Conservation (phyloP, 1,140 invertebrate genomes). For the Drosophila melanica region DNA sequence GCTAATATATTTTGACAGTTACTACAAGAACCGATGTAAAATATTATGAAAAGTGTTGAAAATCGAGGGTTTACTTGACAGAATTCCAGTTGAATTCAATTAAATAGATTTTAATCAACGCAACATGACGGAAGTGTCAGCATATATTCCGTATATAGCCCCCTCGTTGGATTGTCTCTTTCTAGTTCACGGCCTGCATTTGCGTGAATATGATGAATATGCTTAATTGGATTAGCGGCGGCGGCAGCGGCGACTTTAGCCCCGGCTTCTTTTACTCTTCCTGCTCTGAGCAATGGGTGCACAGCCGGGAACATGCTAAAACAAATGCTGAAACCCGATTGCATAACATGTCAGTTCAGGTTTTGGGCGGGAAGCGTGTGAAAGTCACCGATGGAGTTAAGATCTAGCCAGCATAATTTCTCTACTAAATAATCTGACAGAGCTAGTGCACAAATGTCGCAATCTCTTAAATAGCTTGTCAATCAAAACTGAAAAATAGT, state of each 20-base stretch:
- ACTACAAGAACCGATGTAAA: background rate
- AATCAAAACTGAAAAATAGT: constrained; percentile 29
- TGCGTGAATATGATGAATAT: constrained; percentile 73
- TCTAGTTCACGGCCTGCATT: constrained; percentile 77
- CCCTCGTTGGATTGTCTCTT: constrained; percentile 27
- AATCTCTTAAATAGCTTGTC: constrained; percentile 37
- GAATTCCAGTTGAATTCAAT: constrained; percentile 57
- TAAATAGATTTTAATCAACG: constrained; percentile 71
- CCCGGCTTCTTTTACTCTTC: constrained; percentile 20
- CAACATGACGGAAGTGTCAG: constrained; percentile 75
- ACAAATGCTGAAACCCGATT: constrained; percentile 56
- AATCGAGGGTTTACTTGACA: background rate
- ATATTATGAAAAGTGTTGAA: constrained; percentile 11
- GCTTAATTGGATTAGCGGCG: constrained; percentile 75
- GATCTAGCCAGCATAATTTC: constrained; percentile 55
- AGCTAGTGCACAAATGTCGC: constrained; percentile 27
- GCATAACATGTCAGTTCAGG: constrained; percentile 54
- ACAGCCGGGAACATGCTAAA: constrained; percentile 50
- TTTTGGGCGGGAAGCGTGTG: constrained; percentile 51
- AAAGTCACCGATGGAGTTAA: constrained; percentile 40
- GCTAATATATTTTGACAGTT: constrained; percentile 7
- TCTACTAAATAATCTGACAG: constrained; percentile 57
- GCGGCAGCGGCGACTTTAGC: constrained; percentile 42
- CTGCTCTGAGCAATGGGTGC: constrained; percentile 14
- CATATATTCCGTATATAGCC: constrained; percentile 21